Percentiles rank a stretch among this genome's conserved stretches.
These are phyloP conservation scores for Aurelia sp. DNA, from an alignment of 30 jellyfish, hydroid and myxozoan species.

Conservation along the genomic window DNA sequence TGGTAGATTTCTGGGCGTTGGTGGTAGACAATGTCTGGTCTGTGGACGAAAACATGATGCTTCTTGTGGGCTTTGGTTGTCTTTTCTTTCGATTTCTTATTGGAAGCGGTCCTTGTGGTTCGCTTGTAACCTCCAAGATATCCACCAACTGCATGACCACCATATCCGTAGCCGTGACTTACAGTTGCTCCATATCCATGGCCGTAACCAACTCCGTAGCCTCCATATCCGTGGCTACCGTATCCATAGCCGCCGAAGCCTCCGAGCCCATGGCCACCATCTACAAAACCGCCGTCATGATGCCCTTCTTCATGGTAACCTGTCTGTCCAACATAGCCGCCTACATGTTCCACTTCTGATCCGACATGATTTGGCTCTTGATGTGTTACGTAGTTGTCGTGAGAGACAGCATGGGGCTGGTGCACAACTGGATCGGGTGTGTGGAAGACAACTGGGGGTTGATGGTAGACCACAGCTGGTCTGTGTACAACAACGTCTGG, in stretches of 20 bases:
- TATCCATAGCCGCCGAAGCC: slow-evolving; percentile 14
- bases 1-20: slow-evolving; percentile 89
- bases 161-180: slow-evolving; percentile 39
- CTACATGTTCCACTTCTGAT: slow-evolving; percentile 68
- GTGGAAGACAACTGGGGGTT: slow-evolving; percentile 89
- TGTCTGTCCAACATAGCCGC: slow-evolving; percentile 55
- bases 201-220: slow-evolving; percentile 53
- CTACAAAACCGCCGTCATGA: neutral
- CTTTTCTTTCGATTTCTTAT: neutral
- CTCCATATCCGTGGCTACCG: slow-evolving; percentile 37
- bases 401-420: slow-evolving; percentile 85
- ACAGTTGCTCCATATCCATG: slow-evolving; percentile 31
- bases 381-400: slow-evolving; percentile 86
- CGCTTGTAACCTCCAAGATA: slow-evolving; percentile 36
- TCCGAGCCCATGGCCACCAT: slow-evolving; percentile 23
- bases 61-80: slow-evolving; percentile 60
- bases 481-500: slow-evolving; percentile 88
- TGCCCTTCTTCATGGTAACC: slow-evolving; percentile 38
- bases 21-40: slow-evolving; percentile 88
- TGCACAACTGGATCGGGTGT: slow-evolving; percentile 87
- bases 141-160: slow-evolving; percentile 9
- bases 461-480: slow-evolving; percentile 80
- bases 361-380: slow-evolving; percentile 77
- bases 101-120: slow-evolving; percentile 1
- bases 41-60: slow-evolving; percentile 82